Conservation (phyloP, 2,888 invertebrate species). For the Archaeoteleia sp. region DNA sequence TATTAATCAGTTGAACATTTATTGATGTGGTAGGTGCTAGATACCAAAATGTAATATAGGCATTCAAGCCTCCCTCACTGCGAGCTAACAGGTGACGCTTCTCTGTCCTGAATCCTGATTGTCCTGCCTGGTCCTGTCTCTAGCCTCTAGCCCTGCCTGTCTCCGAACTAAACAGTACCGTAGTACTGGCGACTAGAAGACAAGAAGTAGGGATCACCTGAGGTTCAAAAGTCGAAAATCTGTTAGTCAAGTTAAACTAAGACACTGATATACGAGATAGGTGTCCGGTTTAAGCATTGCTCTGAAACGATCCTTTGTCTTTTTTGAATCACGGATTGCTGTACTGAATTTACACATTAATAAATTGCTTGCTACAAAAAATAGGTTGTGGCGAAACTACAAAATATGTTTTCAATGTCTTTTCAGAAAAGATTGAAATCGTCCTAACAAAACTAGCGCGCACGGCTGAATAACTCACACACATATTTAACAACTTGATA, state of each 20-base stretch:
- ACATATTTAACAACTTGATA: no score
- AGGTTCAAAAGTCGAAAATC: conserved; percentile 74
- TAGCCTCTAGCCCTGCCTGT: conserved; percentile 75
- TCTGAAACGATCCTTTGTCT: conserved; percentile 39
- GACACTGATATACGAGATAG: conserved; percentile 53
- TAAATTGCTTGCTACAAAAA: no score
- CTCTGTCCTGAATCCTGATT: conserved; percentile 71
- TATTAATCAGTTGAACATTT: conserved; percentile 57
- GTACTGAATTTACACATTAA: no score
- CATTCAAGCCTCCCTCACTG: conserved; percentile 68
- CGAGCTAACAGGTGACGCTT: conserved; percentile 69
- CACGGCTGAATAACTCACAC: no score
- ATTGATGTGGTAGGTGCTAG: conserved; percentile 62
- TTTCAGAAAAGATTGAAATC: no score
- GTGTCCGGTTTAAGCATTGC: conserved; percentile 50
- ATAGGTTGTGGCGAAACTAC: no score
- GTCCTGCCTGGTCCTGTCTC: conserved; percentile 66
- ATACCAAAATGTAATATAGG: conserved; percentile 56
- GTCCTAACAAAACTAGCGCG: no score
- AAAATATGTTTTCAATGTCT: background rate
- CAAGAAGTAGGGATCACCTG: conserved; percentile 74
- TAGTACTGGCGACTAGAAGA: conserved; percentile 74
- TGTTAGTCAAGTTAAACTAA: conserved; percentile 65
- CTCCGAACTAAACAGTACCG: conserved; percentile 74
- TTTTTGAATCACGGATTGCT: conserved; percentile 3